A percentile compares a stretch with the other conserved stretches of the same genome.
These are phyloP conservation scores for Stegodyphus mimosarum DNA, from an alignment of 1,140 invertebrate species.

Conservation along the genomic window DNA sequence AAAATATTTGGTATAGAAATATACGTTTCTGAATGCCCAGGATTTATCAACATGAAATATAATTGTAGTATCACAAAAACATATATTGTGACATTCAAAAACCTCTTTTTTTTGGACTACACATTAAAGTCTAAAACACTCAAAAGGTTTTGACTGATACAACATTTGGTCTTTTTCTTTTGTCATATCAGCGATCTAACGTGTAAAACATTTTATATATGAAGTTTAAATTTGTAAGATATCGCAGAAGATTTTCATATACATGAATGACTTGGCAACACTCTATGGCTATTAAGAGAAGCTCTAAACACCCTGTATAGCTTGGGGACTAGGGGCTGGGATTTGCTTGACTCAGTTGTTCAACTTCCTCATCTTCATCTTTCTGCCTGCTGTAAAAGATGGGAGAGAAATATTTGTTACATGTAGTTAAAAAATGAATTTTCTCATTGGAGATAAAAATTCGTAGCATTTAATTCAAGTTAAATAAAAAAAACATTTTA, in stretches of 20 bases:
- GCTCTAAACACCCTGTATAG: slow-evolving; percentile 1
- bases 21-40: background rate
- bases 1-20: slow-evolving; percentile 1
- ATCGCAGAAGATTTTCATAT: slow-evolving; percentile 17
- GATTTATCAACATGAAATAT: slow-evolving; percentile 39
- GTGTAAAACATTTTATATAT: too few species aligned
- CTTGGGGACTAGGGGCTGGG: background rate
- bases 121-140: background rate
- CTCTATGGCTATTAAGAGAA: background rate
- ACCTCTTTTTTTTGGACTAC: background rate
- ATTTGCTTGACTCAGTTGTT: slow-evolving; percentile 3
- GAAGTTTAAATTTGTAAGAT: background rate
- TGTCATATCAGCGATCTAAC: too few species aligned
- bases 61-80: slow-evolving; percentile 47
- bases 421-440: too few species aligned
- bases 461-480: too few species aligned
- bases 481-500: too few species aligned
- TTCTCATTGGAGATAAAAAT: too few species aligned
- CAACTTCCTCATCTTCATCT: slow-evolving; percentile 1
- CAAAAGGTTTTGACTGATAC: background rate
- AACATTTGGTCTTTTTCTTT: background rate
- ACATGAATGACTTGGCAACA: background rate
- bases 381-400: background rate
- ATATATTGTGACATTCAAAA: slow-evolving; percentile 37
- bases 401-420: too few species aligned